Base-by-base conservation (phyloP, 2,113 vertebrate genomes). In the Hemichromis elongatus region DNA sequence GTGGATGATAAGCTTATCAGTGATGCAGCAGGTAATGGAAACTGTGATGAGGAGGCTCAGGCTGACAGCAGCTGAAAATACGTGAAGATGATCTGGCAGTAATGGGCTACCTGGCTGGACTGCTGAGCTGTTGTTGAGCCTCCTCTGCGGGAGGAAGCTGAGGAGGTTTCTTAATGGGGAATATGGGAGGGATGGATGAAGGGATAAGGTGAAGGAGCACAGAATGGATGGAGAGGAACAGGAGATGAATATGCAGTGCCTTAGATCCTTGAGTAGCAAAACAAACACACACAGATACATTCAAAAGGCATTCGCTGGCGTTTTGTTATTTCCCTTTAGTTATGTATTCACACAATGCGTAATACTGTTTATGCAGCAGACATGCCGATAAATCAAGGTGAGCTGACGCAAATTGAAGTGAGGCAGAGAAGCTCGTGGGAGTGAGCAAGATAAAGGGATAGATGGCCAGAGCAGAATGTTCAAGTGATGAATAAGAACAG, bases 71-170 rank as follows among this genome's bases (percentile, higher is more conserved):
- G 63, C 80, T 86, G 86, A 82, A 90, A 73, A 87, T 77, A 77
- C 13, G 9, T 28, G 2, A 57, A 77, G 91, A 89, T 87, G 88
- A 93, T 90, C 85, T 88, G 77, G 87, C 78, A 80, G 87, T 93
- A 91, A 95, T 95, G 93, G 90, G 89, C 66, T 54, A 54, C 70
- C 88, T 57, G 19, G 90, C 81, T 70, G 37, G 92, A 92, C 88
- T 12, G 78, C 89, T 91, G 84, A 90, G 88, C 85, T 89, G 83
- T 86, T 90, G 85, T 85, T 88, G 81, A 83, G 87, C 87, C 79
- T 83, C 84, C 73, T 85, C 63, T 8, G 5, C 77, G 59, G 66
- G 79, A 81, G 77, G 82, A 77, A 42, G 87, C 45, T 30, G 84
- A 85, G 80, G 53, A 85, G 86, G 68, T 35, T 61, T 77, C 53